Base-by-base conservation (phyloP, 2,888 invertebrate species). In the Tiliacea citrago region DNA sequence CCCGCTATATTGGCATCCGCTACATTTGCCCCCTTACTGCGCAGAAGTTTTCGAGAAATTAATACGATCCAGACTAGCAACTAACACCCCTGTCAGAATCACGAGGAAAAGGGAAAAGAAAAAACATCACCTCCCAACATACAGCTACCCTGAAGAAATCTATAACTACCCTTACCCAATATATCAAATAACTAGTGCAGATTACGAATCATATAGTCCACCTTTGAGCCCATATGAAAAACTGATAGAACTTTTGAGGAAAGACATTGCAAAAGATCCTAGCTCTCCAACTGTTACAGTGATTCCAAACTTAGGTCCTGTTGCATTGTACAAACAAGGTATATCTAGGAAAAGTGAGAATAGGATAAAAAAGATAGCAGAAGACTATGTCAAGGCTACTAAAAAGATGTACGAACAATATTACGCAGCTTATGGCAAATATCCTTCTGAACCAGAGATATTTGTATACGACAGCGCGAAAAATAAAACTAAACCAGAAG, bases 1-100 rank as follows among this genome's bases (percentile, higher is more conserved):
- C 77, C 95, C 96, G 1, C 88, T 94, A 57, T 91, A 95, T 82
- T 96, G 94, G 94, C 93, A 96, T 77, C 96, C 96, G 0, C 84
- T 96, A 16, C 95, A 95, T 87, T 81, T 96, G 63, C 95, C 96
- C 0, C 92, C 92, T 49, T 83, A 93, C 62, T 96, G 95, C 79
- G 88, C 90, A 2, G 83, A 92, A 68, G 90, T 94, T 86, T 95
- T 91, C 68, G 93, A 92, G 75, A 88, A 91, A 65, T 76, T 93
- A 65, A 93, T 95, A 65, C 88, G 92, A 24, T 86, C 90, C 0
- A 89, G 88, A 70, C 68, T 94, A 63, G 87, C 88, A 4, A 75
- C 77, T 0, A 77, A 78, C 0, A 57, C 78, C 18, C 92, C 93
- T 0, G 75, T 91, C 4, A 89, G 88, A 74, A 70, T 94, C 9